A percentile compares a stretch with the other conserved stretches of the same genome.
phyloP scores from a whole-genome alignment of 2,888 invertebrate genomes.

The Lasioglossum malachurum region DNA sequence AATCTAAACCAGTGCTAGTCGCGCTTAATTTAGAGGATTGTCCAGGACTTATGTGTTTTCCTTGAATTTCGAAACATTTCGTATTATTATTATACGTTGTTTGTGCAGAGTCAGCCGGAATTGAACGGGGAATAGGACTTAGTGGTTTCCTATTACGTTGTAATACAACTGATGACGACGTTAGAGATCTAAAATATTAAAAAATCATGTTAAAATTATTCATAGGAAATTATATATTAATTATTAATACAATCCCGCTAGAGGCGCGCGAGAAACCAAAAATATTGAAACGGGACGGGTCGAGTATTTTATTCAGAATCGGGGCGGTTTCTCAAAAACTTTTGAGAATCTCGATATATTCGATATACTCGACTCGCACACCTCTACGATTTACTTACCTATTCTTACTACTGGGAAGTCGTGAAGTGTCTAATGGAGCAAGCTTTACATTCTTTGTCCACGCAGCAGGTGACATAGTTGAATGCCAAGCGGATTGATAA shows the following conservation, averaged over 20 bases:
- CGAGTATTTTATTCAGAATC: background rate
- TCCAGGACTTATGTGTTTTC: conserved; percentile 73
- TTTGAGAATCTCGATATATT: background rate
- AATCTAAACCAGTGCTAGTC: conserved; percentile 64
- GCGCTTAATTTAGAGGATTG: conserved; percentile 69
- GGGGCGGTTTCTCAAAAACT: background rate
- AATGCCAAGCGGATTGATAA: conserved; percentile 80
- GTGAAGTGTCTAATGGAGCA: conserved; percentile 80
- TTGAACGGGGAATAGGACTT: conserved; percentile 77
- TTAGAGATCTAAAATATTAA: conserved; percentile 64
- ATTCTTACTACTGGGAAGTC: conserved; percentile 79
- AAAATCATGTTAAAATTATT: conserved; percentile 1
- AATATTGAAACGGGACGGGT: background rate
- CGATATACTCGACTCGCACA: background rate
- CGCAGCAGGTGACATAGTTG: conserved; percentile 77
- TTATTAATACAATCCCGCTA: conserved; percentile 52
- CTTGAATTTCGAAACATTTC: conserved; percentile 74
- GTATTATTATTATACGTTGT: conserved; percentile 56
- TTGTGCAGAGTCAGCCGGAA: conserved; percentile 68
- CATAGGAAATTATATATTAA: background rate
- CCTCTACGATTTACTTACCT: conserved; percentile 69
- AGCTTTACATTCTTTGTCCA: conserved; percentile 82
- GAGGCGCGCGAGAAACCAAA: background rate
- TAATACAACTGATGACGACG: conserved; percentile 67
- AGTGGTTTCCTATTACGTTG: conserved; percentile 75